Percentiles rank a stretch among this genome's conserved stretches.
Evolutionary conservation across 2,888 invertebrate genomes (phyloP).

Genomic region (Zaprionus lineosus): DNA sequence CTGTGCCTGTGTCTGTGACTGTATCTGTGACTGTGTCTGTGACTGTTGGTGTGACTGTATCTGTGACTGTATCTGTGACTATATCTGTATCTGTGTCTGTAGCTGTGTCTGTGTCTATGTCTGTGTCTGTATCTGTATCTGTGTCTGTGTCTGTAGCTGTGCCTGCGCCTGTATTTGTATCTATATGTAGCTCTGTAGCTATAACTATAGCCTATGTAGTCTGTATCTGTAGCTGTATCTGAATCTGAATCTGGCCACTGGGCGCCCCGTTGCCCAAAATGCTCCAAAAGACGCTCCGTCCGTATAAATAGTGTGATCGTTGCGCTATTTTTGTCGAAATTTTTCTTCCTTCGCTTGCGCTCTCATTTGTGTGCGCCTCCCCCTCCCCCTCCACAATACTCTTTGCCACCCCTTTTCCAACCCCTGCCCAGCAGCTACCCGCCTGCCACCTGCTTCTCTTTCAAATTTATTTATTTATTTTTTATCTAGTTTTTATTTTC

Average conservation of each 20-base stretch:
- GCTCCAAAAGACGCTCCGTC: constrained; percentile 44
- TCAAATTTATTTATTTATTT: constrained; percentile 47
- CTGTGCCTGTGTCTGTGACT: constrained; percentile 15
- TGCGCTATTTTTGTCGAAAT: constrained; percentile 78
- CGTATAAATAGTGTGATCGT: constrained; percentile 78
- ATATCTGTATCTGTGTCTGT: constrained; percentile 8
- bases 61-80: constrained; percentile 8
- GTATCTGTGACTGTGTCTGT: constrained; percentile 13
- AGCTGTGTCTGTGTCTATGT: constrained; percentile 13
- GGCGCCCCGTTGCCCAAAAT: constrained; percentile 52
- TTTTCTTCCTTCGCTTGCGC: constrained; percentile 74
- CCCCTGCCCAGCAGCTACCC: constrained; percentile 9
- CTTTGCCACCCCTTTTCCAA: not conserved
- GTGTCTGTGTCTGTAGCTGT: constrained; percentile 6
- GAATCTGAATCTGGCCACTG: constrained; percentile 47
- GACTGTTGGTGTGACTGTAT: constrained; percentile 8
- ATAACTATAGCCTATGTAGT: constrained; percentile 4
- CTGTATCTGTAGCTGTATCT: constrained; percentile 12
- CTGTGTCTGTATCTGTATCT: constrained; percentile 7
- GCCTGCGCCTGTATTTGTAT: constrained; percentile 37
- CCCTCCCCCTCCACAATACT: not conserved
- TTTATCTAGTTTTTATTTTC: not conserved
- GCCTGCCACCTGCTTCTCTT: constrained; percentile 41
- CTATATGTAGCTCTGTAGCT: no score
- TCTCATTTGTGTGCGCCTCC: constrained; percentile 66